phyloP scores from a whole-genome alignment of 1,140 invertebrate genomes.

The Paraescarpia echinospica region DNA sequence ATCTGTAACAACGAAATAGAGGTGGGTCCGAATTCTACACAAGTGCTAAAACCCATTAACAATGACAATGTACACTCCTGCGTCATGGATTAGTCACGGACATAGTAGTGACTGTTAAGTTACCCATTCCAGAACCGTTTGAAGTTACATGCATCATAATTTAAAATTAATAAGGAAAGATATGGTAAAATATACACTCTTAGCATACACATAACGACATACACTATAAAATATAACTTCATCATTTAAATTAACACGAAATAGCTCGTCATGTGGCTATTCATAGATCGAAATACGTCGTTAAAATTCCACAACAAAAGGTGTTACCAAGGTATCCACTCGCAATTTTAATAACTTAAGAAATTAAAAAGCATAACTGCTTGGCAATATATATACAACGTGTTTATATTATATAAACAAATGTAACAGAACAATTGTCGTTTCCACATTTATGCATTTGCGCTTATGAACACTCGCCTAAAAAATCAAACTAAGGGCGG shows the following conservation, averaged over 20 bases:
- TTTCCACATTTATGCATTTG: slow-evolving; percentile 1
- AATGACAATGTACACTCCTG: background rate
- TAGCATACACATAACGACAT: background rate
- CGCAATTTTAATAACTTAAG: background rate
- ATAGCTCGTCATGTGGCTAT: background rate
- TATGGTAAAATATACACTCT: background rate
- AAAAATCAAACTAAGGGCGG: background rate
- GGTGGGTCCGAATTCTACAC: too few species aligned
- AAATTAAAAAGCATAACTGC: background rate
- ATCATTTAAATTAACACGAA: background rate
- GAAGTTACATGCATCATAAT: too few species aligned
- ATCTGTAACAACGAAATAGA: too few species aligned
- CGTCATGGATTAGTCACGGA: too few species aligned
- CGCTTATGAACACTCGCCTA: background rate
- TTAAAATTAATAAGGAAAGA: background rate
- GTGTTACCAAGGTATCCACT: slow-evolving; percentile 7
- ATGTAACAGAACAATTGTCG: background rate
- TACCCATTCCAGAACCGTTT: too few species aligned
- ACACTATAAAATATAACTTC: background rate
- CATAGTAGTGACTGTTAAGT: too few species aligned
- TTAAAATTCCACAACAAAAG: slow-evolving; percentile 15
- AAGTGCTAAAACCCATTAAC: background rate
- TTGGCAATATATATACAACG: background rate
- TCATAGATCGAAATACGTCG: slow-evolving; percentile 1
- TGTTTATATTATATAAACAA: background rate